Evolutionary conservation across 2,113 vertebrate species (phyloP).

Genomic region (Corydoras maculifer): DNA sequence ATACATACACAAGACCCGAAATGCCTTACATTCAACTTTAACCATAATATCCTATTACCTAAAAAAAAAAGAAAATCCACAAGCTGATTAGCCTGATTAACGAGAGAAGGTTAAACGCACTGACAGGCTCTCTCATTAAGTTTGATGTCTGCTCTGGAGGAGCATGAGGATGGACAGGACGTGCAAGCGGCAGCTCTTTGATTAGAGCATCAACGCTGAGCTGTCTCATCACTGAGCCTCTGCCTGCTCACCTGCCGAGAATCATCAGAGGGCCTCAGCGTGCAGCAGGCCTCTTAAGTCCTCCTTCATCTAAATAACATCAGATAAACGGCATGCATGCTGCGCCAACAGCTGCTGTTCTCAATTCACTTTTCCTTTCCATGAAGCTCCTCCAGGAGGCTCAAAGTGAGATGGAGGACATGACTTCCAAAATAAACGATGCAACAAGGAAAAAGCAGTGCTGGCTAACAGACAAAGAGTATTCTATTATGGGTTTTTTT

Average conservation of each 20-base stretch:
- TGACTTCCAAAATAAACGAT: neutral
- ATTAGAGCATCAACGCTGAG: conserved; percentile 25
- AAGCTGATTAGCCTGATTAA: neutral
- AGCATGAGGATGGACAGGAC: conserved; percentile 18
- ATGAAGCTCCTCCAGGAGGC: conserved; percentile 4
- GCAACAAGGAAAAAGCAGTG: neutral
- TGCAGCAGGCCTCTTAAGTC: conserved; percentile 26
- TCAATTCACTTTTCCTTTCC: conserved; percentile 5
- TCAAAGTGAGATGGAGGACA: conserved; percentile 3
- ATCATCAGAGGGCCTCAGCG: conserved; percentile 38
- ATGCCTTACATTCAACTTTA: too few relatives aligned
- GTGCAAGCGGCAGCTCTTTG: conserved; percentile 23
- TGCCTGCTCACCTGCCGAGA: conserved; percentile 12
- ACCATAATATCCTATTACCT: too few relatives aligned
- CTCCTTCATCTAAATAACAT: conserved; percentile 38
- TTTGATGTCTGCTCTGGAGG: neutral
- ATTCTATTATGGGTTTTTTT: neutral
- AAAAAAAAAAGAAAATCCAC: too few relatives aligned
- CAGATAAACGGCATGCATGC: conserved; percentile 32
- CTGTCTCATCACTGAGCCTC: conserved; percentile 21
- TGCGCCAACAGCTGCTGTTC: conserved; percentile 31
- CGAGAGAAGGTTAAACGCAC: neutral
- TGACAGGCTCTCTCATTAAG: neutral
- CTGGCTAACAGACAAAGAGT: neutral
- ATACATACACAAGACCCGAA: too few relatives aligned